Evolutionary conservation across 1,140 invertebrate genomes (phyloP).

Genomic region (Meloidogyne floridensis): DNA sequence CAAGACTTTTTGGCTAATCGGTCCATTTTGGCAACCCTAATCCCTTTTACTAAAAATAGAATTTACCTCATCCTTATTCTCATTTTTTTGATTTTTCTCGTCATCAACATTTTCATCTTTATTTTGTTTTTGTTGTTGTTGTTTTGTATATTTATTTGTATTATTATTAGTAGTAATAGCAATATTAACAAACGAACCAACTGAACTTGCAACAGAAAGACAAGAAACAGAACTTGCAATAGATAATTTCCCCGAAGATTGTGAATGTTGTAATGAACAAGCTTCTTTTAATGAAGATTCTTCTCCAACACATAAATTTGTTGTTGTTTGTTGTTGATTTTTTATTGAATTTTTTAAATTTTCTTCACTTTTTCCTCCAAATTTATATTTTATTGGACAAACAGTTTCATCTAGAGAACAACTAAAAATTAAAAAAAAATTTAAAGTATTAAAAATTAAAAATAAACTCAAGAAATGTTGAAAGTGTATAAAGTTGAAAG

Average conservation of each 20-base stretch:
- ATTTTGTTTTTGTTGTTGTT: not conserved
- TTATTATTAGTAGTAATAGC: not conserved
- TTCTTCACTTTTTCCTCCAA: not conserved
- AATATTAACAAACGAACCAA: not conserved
- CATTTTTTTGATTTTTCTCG: not conserved
- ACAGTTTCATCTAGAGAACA: conserved; percentile 54
- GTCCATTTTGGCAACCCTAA: no score
- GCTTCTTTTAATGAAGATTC: not conserved
- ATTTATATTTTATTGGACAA: conserved; percentile 42
- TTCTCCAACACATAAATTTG: not conserved
- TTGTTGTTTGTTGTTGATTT: not conserved
- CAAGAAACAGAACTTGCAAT: not conserved
- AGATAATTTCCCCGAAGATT: not conserved
- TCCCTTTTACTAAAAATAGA: no score
- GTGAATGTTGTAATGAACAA: not conserved
- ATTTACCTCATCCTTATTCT: not conserved
- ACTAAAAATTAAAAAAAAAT: conserved; percentile 25
- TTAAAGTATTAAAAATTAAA: not conserved
- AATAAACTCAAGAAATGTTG: conserved; percentile 43
- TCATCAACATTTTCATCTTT: not conserved
- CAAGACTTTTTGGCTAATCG: no score
- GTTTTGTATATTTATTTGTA: not conserved
- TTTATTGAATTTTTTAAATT: not conserved
- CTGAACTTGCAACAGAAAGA: not conserved
- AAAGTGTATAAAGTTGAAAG: conserved; percentile 59